phyloP scores from a whole-genome alignment of 2,797 vertebrate genomes.

The Rousettus madagascariensis region DNA sequence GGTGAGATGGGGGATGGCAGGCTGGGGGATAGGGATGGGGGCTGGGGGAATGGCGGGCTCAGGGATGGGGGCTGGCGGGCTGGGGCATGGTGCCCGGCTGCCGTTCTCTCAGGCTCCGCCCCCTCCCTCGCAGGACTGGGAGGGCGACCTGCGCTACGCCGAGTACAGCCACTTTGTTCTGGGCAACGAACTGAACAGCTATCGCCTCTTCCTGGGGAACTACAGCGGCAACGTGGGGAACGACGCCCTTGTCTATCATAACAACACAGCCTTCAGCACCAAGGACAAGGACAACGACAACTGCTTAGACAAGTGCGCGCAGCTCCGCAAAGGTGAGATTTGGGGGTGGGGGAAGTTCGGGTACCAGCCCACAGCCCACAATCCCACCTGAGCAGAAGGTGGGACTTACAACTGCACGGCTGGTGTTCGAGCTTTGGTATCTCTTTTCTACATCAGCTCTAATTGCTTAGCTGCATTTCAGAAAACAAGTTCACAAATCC shows the following conservation, averaged over 20 bases:
- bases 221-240: slow-evolving; percentile 91
- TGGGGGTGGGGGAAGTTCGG: not conserved
- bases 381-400: not conserved
- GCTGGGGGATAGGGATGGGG: too few relatives aligned
- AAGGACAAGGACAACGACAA: slow-evolving; percentile 98
- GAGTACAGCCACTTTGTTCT: slow-evolving; percentile 93
- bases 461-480: not conserved
- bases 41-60: too few relatives aligned
- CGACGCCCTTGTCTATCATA: slow-evolving; percentile 95
- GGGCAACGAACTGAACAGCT: slow-evolving; percentile 94
- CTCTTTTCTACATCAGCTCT: not conserved
- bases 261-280: slow-evolving; percentile 99
- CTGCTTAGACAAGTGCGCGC: slow-evolving; percentile 94
- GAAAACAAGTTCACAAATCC: not conserved
- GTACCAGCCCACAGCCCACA: too few relatives aligned
- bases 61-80: too few relatives aligned
- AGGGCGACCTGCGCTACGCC: slow-evolving; percentile 89
- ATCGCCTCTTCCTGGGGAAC: slow-evolving; percentile 93
- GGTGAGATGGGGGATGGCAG: too few relatives aligned
- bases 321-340: slow-evolving; percentile 92
- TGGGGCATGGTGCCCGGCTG: not conserved
- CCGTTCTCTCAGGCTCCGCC: not conserved
- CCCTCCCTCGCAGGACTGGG: slow-evolving; percentile 91
- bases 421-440: not conserved
- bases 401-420: not conserved